Evolutionary conservation across 2,888 invertebrate genomes (phyloP).

Genomic region (Lacanobia oleracea): DNA sequence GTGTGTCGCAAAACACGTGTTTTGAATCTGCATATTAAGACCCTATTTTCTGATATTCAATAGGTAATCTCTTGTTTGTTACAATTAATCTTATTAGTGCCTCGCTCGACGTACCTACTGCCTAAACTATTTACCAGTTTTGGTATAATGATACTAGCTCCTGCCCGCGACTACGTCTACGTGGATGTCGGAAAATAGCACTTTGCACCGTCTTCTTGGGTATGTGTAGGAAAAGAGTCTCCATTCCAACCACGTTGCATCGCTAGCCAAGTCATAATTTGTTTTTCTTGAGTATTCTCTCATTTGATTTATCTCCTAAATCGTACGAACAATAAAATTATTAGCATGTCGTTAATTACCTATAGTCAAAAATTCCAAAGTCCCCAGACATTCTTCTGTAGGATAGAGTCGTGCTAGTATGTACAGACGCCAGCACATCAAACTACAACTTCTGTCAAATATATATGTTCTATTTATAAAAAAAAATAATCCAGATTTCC

Average conservation of each 20-base stretch:
- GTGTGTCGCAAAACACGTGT: not conserved
- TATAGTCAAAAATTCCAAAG: no score
- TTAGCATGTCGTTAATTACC: not conserved
- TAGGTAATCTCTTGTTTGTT: constrained; percentile 31
- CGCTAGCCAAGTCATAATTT: no score
- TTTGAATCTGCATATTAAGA: not conserved
- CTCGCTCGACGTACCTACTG: constrained; percentile 36
- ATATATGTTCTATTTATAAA: no score
- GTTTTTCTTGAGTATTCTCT: no score
- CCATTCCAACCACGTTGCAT: no score
- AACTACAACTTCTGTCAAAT: no score
- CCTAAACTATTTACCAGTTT: constrained; percentile 43
- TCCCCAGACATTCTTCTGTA: no score
- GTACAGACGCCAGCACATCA: no score
- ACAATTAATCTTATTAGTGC: constrained; percentile 50
- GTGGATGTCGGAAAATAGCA: not conserved
- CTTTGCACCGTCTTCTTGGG: no score
- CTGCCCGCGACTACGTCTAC: not conserved
- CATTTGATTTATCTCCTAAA: not conserved
- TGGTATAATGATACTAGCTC: constrained; percentile 20
- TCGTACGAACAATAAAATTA: not conserved
- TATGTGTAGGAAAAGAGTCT: no score
- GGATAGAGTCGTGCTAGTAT: no score
- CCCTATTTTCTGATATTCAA: constrained; percentile 22
- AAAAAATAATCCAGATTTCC: no score